Conservation (phyloP, 1,140 invertebrate genomes). For the Kradibia gibbosae region DNA sequence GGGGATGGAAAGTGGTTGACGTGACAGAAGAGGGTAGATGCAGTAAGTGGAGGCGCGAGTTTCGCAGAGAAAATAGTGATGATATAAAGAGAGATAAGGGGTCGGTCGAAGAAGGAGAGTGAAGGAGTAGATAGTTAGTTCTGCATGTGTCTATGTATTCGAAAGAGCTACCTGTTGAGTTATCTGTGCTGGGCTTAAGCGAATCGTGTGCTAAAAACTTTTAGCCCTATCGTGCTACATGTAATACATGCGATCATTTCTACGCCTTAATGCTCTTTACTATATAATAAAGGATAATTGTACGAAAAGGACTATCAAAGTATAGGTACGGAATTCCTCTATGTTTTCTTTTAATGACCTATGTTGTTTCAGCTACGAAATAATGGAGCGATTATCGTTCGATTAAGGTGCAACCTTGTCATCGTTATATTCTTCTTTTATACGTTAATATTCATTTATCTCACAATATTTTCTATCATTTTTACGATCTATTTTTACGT, state of each 20-base stretch:
- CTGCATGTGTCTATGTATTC: not conserved
- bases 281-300: constrained; percentile 11
- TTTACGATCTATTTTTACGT: not conserved
- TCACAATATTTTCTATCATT: not conserved
- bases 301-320: not conserved
- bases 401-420: not conserved
- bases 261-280: not conserved
- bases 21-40: not conserved
- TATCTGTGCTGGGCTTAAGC: constrained; percentile 13
- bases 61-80: not conserved
- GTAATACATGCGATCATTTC: not conserved
- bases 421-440: not conserved
- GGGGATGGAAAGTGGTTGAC: not conserved
- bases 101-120: not conserved
- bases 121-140: not conserved
- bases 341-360: too few species aligned
- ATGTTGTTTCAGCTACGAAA: not conserved
- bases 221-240: constrained; percentile 22
- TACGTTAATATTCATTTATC: not conserved
- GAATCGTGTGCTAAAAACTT: not conserved
- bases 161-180: constrained; percentile 46
- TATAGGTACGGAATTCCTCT: not conserved
- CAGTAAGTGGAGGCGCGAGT: not conserved
- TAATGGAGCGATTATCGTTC: not conserved
- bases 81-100: constrained; percentile 4